Percentiles rank a stretch among this genome's conserved stretches.
Evolutionary conservation across 92 coral and sea anemone species (phyloP).

Genomic region (Porites lobata): DNA sequence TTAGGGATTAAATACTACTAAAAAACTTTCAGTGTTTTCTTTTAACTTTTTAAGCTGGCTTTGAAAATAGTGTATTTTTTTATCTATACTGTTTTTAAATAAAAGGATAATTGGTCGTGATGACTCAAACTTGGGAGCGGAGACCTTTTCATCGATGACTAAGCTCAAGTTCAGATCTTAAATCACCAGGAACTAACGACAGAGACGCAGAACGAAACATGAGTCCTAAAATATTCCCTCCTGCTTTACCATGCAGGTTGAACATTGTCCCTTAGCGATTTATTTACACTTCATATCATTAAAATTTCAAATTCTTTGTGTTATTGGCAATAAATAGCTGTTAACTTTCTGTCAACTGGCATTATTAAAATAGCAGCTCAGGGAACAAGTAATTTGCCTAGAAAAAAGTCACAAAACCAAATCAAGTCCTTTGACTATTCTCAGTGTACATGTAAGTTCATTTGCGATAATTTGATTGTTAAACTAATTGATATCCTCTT

Average conservation of each 20-base stretch:
- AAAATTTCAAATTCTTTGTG: background rate
- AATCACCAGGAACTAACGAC: too few relatives aligned
- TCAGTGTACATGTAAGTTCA: too few relatives aligned
- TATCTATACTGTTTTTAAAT: too few relatives aligned
- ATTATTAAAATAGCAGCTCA: background rate
- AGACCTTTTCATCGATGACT: too few relatives aligned
- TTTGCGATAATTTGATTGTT: background rate
- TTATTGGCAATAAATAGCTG: background rate
- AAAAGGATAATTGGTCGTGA: too few relatives aligned
- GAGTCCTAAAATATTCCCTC: background rate
- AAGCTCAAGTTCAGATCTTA: too few relatives aligned
- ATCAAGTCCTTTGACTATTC: background rate
- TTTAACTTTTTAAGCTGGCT: too few relatives aligned
- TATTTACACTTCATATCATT: constrained; percentile 5
- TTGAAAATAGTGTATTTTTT: too few relatives aligned
- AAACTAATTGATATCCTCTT: background rate
- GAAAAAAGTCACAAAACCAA: background rate
- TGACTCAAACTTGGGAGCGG: too few relatives aligned
- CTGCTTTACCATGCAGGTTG: constrained; percentile 10
- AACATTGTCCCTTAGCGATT: background rate
- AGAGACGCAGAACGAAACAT: too few relatives aligned
- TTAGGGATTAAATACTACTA: too few relatives aligned
- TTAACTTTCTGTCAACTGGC: background rate
- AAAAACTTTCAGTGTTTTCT: too few relatives aligned
- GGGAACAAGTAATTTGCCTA: background rate